Conservation (phyloP, 2,113 vertebrate genomes). For the Ceuthmochares aereus region DNA sequence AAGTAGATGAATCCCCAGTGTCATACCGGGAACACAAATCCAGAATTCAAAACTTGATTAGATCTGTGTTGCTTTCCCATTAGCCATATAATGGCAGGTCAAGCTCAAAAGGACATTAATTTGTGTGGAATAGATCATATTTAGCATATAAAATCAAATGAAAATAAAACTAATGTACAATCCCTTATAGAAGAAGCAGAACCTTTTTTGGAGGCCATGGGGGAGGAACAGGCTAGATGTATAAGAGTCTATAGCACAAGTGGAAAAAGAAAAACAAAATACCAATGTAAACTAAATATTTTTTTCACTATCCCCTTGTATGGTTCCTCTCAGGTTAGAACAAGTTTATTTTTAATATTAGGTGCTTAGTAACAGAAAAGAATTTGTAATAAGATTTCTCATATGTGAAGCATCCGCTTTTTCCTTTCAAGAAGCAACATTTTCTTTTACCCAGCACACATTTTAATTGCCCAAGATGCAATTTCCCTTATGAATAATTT, state of each 20-base stretch:
- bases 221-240: neutral
- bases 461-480: constrained; percentile 67
- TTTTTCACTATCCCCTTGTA: neutral
- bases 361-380: constrained; percentile 5
- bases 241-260: accelerated
- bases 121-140: neutral
- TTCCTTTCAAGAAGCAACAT: constrained; percentile 43
- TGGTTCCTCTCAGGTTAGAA: neutral
- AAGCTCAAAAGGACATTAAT: neutral
- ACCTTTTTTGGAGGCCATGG: neutral
- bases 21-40: neutral
- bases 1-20: neutral
- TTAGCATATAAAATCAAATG: neutral
- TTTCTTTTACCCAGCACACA: constrained; percentile 47
- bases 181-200: neutral
- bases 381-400: neutral
- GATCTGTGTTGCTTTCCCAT: neutral
- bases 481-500: constrained; percentile 76
- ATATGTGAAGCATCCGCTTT: neutral
- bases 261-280: neutral
- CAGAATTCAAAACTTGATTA: neutral
- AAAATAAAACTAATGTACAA: neutral
- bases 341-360: neutral
- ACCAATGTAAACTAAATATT: neutral
- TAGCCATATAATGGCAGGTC: neutral